phyloP scores from a whole-genome alignment of 2,797 vertebrate genomes.

The Acropternis orthonyx region DNA sequence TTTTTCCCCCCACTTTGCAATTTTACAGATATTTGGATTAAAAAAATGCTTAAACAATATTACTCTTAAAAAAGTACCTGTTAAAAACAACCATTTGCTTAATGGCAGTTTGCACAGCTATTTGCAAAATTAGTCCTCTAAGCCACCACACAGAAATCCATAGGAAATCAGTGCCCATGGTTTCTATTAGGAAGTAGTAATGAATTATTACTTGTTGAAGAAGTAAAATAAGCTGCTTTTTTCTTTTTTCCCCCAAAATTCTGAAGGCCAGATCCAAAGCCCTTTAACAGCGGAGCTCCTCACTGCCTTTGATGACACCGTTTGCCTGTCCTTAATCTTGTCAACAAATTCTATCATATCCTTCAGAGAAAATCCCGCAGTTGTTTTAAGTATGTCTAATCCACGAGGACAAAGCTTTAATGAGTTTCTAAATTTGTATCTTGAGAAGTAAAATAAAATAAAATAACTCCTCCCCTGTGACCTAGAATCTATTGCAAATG shows the following conservation, averaged over 20 bases:
- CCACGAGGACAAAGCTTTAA: slow-evolving; percentile 61
- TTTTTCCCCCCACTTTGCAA: neutral
- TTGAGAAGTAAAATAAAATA: slow-evolving; percentile 35
- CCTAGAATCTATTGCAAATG: neutral
- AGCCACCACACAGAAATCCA: neutral
- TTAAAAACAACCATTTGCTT: neutral
- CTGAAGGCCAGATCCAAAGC: neutral
- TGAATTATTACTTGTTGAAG: neutral
- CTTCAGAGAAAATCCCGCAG: slow-evolving; percentile 37
- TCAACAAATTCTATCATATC: slow-evolving; percentile 23
- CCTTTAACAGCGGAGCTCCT: neutral
- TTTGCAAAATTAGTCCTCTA: neutral
- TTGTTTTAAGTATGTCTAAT: slow-evolving; percentile 52
- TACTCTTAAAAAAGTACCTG: neutral
- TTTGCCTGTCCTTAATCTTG: neutral
- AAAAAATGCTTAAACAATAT: neutral
- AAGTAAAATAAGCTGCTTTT: neutral
- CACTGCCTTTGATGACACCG: neutral
- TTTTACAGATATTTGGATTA: neutral
- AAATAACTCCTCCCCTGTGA: neutral
- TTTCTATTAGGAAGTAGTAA: neutral
- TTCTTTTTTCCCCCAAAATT: neutral
- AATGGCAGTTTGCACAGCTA: neutral
- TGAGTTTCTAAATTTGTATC: slow-evolving; percentile 72
- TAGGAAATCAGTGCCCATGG: neutral